phyloP scores from a whole-genome alignment of 2,113 vertebrate genomes.

The Myanophis thanlyinensis region DNA sequence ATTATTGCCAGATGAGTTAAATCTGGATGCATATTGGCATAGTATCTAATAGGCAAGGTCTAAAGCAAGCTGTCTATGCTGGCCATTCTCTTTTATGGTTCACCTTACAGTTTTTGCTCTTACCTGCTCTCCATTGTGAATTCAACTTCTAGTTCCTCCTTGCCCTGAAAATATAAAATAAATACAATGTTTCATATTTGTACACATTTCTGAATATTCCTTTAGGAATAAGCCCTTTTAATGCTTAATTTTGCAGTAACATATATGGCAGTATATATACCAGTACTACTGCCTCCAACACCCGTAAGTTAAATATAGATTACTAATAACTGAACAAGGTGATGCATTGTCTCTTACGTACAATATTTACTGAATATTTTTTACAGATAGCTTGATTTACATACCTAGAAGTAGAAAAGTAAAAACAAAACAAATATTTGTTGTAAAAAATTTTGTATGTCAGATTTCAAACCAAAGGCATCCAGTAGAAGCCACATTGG shows the following conservation, averaged over 20 bases:
- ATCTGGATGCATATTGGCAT: not conserved
- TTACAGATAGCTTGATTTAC: not conserved
- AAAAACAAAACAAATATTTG: not conserved
- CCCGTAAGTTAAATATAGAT: not conserved
- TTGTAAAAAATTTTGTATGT: not conserved
- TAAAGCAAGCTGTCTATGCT: not conserved
- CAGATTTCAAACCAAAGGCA: not conserved
- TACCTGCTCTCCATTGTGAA: slow-evolving; percentile 77
- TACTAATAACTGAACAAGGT: not conserved
- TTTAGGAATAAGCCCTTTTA: not conserved
- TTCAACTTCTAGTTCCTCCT: slow-evolving; percentile 77
- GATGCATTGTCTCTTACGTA: not conserved
- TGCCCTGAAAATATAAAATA: slow-evolving; percentile 54
- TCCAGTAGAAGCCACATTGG: not conserved
- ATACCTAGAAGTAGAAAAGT: not conserved
- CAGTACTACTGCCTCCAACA: not conserved
- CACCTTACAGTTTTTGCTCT: not conserved
- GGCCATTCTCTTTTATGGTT: not conserved
- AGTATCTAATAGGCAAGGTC: not conserved
- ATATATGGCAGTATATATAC: too few relatives aligned
- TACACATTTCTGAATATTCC: not conserved
- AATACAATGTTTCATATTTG: not conserved
- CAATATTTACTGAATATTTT: not conserved
- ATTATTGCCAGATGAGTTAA: not conserved
- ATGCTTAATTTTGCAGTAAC: not conserved